Evolutionary conservation across 2,797 vertebrate species (phyloP), one percentile per base, ranked within the genome.

Genomic region (Philypnodon macrostomus): DNA sequence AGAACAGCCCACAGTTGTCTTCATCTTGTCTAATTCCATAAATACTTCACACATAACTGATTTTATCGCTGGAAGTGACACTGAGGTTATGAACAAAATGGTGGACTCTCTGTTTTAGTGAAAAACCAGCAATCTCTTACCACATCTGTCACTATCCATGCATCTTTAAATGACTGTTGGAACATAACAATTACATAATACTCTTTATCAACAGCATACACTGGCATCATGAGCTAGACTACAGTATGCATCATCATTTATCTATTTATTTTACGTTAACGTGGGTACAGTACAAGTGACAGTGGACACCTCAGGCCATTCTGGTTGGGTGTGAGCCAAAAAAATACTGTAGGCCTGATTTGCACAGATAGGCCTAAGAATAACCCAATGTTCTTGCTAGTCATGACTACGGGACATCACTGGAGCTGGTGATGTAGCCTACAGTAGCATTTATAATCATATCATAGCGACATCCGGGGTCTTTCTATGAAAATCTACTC

Each of bases 121-220:
- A 35, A 33, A 47, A 34, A 47, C 30, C 34, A 47, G 21, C n/a
- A n/a, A n/a, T n/a, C n/a, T n/a, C n/a, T n/a, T n/a, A n/a, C 32
- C 32, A 19, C 24, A 8, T 11, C 42, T 47, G 59, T 21, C 14
- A 44, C 30, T 58, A 45, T 36, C 37, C 64, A 49, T 49, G 72
- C 65, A 48, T 45, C 34, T 59, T 1, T 4, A 34, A 55, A 47
- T 13, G 55, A 47, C 69, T 29, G 32, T 21, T 40, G 49, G 63
- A 53, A 34, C 40, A 64, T 33, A 3, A 29, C 9, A 39, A 73
- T 73, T 70, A 64, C 62, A 71, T 67, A 70, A 81, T 46, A 53
- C 8, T 63, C 54, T 60, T 35, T 38, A 61, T 16, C 23, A 39
- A 63, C 47, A 58, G 1, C 41, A 23, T 1, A 23, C 53, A 12